These are phyloP conservation scores for Trypoxylon attenuatum DNA, from an alignment of 2,888 invertebrate genomes.

Conservation along the genomic window DNA sequence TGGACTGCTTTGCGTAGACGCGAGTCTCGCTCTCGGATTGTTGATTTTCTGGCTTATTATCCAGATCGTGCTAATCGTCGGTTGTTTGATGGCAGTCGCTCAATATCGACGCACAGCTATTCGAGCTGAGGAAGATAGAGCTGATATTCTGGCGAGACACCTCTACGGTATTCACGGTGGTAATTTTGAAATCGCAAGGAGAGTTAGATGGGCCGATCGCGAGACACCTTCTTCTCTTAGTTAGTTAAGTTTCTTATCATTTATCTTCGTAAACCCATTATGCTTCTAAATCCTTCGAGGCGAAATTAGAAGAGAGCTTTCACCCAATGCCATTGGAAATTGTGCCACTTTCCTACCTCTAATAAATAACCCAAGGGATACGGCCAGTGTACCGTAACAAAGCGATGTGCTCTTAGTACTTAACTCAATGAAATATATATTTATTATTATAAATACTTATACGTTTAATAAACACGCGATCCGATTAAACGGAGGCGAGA, in stretches of 20 bases:
- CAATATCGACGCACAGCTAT: constrained; percentile 73
- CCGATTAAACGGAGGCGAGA: too few species aligned
- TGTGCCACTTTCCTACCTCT: too few species aligned
- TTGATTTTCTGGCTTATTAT: constrained; percentile 80
- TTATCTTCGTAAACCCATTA: too few species aligned
- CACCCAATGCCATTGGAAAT: too few species aligned
- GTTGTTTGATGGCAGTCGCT: constrained; percentile 77
- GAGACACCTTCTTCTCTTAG: constrained; percentile 57
- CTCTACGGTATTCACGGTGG: constrained; percentile 70
- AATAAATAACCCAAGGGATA: too few species aligned
- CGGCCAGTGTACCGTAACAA: too few species aligned
- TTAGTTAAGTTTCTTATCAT: too few species aligned
- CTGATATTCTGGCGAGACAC: constrained; percentile 67
- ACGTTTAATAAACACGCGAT: too few species aligned
- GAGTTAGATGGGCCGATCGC: constrained; percentile 70
- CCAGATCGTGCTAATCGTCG: constrained; percentile 77
- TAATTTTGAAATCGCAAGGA: constrained; percentile 67
- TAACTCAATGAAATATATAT: neutral
- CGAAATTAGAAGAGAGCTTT: too few species aligned
- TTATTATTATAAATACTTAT: too few species aligned
- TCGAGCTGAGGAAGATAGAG: constrained; percentile 68
- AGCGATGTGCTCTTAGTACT: too few species aligned
- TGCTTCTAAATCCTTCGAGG: too few species aligned
- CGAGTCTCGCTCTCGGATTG: constrained; percentile 80
- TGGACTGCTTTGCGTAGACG: constrained; percentile 79